Percentiles rank a stretch among this genome's conserved stretches.
Evolutionary conservation across 1,140 invertebrate genomes (phyloP).

Genomic region (Apis dorsata): DNA sequence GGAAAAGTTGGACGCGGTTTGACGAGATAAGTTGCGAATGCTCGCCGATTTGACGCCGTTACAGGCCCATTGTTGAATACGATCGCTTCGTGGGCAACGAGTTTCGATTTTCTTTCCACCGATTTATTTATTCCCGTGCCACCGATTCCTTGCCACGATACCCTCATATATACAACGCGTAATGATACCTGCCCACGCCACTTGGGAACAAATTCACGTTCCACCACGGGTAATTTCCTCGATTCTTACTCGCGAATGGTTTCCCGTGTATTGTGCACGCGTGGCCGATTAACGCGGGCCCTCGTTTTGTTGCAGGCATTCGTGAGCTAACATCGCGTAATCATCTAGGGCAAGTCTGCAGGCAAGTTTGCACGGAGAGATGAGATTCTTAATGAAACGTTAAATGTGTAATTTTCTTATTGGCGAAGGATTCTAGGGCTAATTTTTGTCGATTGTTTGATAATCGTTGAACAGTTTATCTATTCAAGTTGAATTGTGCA

Average conservation of each 20-base stretch:
- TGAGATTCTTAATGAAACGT: not conserved
- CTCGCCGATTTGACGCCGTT: constrained; percentile 1
- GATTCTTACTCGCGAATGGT: not conserved
- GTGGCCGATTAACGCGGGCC: not conserved
- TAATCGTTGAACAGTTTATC: no score
- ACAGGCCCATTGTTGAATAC: not conserved
- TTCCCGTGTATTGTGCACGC: not conserved
- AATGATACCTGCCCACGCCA: not conserved
- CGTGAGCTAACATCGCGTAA: not conserved
- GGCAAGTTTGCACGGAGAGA: not conserved
- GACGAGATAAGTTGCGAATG: constrained; percentile 18
- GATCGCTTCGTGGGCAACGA: not conserved
- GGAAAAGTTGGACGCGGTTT: constrained; percentile 20
- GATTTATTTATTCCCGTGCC: not conserved
- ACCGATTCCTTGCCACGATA: not conserved
- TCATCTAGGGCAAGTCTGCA: not conserved
- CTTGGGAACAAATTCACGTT: not conserved
- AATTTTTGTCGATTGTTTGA: no score
- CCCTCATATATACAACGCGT: not conserved
- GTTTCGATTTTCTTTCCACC: not conserved
- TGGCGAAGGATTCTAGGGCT: no score
- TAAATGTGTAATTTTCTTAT: not conserved
- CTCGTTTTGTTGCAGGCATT: not conserved
- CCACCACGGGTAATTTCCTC: not conserved
- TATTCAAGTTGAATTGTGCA: no score